Evolutionary conservation across 2,888 invertebrate species (phyloP), one percentile per base, ranked within the genome.

Genomic region (Mythimna impura): DNA sequence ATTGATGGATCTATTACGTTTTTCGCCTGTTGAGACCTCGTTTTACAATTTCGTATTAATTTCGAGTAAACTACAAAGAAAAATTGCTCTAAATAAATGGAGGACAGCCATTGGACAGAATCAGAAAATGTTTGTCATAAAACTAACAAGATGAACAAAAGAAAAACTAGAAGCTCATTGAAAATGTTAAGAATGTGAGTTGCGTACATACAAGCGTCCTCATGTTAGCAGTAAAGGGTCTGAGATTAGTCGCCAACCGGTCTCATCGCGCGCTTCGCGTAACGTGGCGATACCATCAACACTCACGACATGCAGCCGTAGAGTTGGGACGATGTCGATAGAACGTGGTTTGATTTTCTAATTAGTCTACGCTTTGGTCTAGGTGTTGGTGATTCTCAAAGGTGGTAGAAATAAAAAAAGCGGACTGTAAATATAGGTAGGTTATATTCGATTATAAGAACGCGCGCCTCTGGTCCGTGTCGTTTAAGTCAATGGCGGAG

Each of bases 241-340:
- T 92, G 91, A 93, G 91, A 92, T 93, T 92, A 93, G 91, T 91
- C 86, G 89, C 85, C 80, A 87, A 88, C 88, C 89, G 87, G 87
- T 90, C 87, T 89, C 91, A 88, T 92, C 90, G 89, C 84, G 85
- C 85, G 83, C 89, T 88, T 87, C 83, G 86, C 87, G 82, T 85
- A 83, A 86, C 88, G 86, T 82, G 81, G 72, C 82, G 94, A 94
- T 94, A 93, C 85, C 89, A 93, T 94, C 94, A 91, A 93, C 93
- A 92, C 93, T 93, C 91, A 86, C 89, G 90, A 89, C 89, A 90
- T 91, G 90, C 89, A 89, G 85, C 89, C 87, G 86, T 85, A 91
- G 91, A 68, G 91, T 80, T 78, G 90, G 66, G 78, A 6, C 4
- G 3, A 1, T 20, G 52, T 74, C 80, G 78, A 76, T 78, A 54